Evolutionary conservation across 1,140 invertebrate species (phyloP), one percentile per base, ranked within the genome.

Genomic region (Dendroctonus ponderosae): DNA sequence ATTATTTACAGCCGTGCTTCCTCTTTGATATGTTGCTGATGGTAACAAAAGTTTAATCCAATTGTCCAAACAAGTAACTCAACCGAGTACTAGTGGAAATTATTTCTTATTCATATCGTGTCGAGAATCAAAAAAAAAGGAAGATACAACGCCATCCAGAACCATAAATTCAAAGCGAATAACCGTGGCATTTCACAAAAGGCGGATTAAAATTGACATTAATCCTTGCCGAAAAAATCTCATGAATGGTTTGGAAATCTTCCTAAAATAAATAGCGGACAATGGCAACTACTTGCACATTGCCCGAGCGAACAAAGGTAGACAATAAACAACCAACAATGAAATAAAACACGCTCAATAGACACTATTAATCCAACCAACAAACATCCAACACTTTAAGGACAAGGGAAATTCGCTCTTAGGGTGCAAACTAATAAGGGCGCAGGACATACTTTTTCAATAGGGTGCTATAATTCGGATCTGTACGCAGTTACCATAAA

Each of bases 271-370:
- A 77, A 77, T 77, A 77, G 62, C 65, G 15, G 48, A 77, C 73
- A 77, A 77, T 44, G 66, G 72, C 48, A 52, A 66, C 73, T 74
- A 76, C 74, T 77, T 74, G 74, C 74, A 76, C 74, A 77, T 76
- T 75, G 74, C 75, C 70, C 72, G 72, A 67, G 40, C 68, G 70
- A 76, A 76, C 73, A 77, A 77, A 75, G 72, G 75, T 70, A 75
- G 75, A 77, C 75, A 77, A 75, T 71, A 75, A 75, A 74, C 70
- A 70, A 14, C 72, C 73, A 74, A 77, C 76, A 77, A 77, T 76
- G 74, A 76, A 76, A 76, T 77, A 76, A 77, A 74, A 77, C 76
- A 77, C 76, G 76, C 76, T 77, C 76, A 76, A 77, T 77, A 76
- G 76, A 77, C 74, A 75, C 64, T 70, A 75, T 74, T 73, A 49